phyloP scores from a whole-genome alignment of 2,888 invertebrate species.

The Microctonus aethiopoides region DNA sequence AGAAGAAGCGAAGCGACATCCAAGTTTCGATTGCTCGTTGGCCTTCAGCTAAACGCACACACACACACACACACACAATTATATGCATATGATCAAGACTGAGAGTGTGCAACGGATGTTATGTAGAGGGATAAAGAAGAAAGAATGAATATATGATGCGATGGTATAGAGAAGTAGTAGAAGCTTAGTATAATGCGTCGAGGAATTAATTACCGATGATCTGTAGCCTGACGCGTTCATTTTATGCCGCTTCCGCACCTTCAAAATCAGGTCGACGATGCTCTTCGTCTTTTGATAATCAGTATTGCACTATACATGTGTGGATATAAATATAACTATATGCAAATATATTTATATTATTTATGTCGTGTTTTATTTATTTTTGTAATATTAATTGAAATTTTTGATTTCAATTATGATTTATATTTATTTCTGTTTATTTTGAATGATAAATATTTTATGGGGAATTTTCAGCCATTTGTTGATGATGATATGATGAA shows the following conservation, averaged over 20 bases:
- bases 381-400: not conserved
- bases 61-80: too few species aligned
- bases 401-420: not conserved
- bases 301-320: not conserved
- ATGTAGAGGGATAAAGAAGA: not conserved
- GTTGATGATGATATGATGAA: too few species aligned
- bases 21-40: conserved; percentile 15
- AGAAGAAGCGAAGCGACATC: conserved; percentile 9
- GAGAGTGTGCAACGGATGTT: not conserved
- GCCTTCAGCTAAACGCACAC: not conserved
- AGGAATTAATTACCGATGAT: conserved; percentile 59
- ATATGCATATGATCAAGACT: conserved; percentile 14
- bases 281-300: conserved; percentile 32
- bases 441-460: too few species aligned
- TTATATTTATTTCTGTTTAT: not conserved
- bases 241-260: conserved; percentile 48
- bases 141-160: not conserved
- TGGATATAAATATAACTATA: conserved; percentile 1
- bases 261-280: conserved; percentile 50
- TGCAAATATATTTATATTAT: too few species aligned
- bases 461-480: too few species aligned
- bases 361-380: not conserved
- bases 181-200: conserved; percentile 44
- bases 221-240: conserved; percentile 39
- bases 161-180: not conserved